A percentile compares a stretch with the other conserved stretches of the same genome.
phyloP scores from a whole-genome alignment of 1,140 invertebrate species.

The Cotesia chilonis region DNA sequence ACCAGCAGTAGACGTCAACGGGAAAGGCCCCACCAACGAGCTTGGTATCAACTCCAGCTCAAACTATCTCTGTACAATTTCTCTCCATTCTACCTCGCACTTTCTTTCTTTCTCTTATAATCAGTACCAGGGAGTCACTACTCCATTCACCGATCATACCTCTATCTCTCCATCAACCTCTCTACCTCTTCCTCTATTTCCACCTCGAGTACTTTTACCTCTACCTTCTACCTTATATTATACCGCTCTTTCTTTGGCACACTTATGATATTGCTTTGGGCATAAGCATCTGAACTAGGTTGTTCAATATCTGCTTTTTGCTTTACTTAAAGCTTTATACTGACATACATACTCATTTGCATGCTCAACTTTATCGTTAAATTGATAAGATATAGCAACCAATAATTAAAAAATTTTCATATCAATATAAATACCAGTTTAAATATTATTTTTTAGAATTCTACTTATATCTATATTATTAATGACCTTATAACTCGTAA shows the following conservation, averaged over 20 bases:
- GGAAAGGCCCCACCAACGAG: too few relatives aligned
- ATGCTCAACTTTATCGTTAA: not conserved
- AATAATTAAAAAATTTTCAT: too few relatives aligned
- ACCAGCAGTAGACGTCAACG: too few relatives aligned
- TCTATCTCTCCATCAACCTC: not conserved
- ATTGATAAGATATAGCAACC: too few relatives aligned
- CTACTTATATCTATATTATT: too few relatives aligned
- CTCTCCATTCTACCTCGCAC: slow-evolving; percentile 11
- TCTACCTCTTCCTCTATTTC: not conserved
- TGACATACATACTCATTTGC: not conserved
- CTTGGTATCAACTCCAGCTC: slow-evolving; percentile 31
- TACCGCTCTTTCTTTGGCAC: slow-evolving; percentile 55
- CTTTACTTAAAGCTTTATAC: slow-evolving; percentile 8
- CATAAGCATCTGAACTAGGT: slow-evolving; percentile 41
- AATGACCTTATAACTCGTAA: too few relatives aligned
- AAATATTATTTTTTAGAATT: too few relatives aligned
- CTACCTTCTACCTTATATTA: too few relatives aligned
- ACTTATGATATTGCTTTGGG: slow-evolving; percentile 45
- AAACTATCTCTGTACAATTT: slow-evolving; percentile 16
- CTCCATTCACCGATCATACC: slow-evolving; percentile 16
- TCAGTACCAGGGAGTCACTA: not conserved
- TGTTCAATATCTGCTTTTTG: slow-evolving; percentile 20
- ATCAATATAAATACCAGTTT: too few relatives aligned
- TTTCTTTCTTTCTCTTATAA: slow-evolving; percentile 17
- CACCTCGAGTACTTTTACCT: not conserved